Evolutionary conservation across 1,140 invertebrate species (phyloP).

Genomic region (Venustaconcha ellipsiformis): DNA sequence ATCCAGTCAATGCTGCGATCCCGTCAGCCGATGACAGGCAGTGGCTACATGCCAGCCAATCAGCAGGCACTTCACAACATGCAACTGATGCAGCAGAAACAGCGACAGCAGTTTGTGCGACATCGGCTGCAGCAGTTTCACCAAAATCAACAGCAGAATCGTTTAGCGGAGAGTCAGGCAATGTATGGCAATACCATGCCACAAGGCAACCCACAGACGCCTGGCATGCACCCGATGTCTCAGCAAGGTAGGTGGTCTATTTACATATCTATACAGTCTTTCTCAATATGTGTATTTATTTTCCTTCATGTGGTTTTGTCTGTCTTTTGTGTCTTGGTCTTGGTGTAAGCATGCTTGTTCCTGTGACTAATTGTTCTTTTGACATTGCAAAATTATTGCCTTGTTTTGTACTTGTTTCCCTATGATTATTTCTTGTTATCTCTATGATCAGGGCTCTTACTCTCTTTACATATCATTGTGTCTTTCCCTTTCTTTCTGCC

Average conservation of each 20-base stretch:
- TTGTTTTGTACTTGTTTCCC: no score
- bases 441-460: no score
- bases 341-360: not conserved
- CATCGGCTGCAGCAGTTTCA: slow-evolving; percentile 42
- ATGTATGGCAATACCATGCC: slow-evolving; percentile 34
- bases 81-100: slow-evolving; percentile 56
- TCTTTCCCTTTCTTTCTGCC: no score
- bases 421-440: no score
- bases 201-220: slow-evolving; percentile 1
- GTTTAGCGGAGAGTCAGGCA: slow-evolving; percentile 37
- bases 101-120: slow-evolving; percentile 38
- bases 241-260: slow-evolving; percentile 1
- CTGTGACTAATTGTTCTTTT: not conserved
- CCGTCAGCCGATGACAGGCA: slow-evolving; percentile 69
- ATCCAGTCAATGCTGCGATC: slow-evolving; percentile 86
- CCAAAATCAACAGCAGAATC: slow-evolving; percentile 37
- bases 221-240: slow-evolving; percentile 29
- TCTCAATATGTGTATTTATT: not conserved
- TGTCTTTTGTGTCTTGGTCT: not conserved
- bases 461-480: no score
- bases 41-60: slow-evolving; percentile 30
- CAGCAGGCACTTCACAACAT: slow-evolving; percentile 33
- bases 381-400: no score
- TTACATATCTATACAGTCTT: not conserved
- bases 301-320: not conserved